A percentile compares a stretch with the other conserved stretches of the same genome.
Conservation (phyloP, 2,797 vertebrate species). For the Tarsius wallacei region DNA sequence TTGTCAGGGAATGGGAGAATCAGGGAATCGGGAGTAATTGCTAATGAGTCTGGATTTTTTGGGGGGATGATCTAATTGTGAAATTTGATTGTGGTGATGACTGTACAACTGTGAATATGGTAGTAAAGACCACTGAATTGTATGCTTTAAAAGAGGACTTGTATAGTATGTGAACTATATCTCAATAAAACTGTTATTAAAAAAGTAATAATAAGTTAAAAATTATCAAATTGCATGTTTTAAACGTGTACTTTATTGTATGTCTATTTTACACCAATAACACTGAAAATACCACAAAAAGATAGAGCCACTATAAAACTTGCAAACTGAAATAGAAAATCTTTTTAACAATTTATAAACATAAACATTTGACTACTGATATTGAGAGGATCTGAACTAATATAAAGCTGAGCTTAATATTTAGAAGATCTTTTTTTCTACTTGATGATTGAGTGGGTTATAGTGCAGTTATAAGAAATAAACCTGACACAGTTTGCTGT, state of each 20-base stretch:
- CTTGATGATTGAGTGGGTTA: not conserved
- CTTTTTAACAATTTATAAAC: conserved; percentile 1
- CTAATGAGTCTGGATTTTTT: not conserved
- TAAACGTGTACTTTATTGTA: not conserved
- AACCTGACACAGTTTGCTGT: not conserved
- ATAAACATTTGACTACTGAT: not conserved
- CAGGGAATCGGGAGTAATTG: not conserved
- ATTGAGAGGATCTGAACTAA: not conserved
- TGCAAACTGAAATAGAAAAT: not conserved
- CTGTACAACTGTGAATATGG: not conserved
- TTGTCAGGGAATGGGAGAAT: not conserved
- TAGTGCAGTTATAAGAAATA: no score
- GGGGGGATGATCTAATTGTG: not conserved
- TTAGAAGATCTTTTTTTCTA: not conserved
- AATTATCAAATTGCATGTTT: not conserved
- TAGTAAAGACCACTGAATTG: not conserved
- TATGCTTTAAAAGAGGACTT: not conserved
- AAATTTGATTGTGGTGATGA: not conserved
- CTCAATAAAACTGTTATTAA: not conserved
- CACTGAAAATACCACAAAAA: not conserved
- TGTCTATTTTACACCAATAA: not conserved
- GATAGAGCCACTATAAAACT: not conserved
- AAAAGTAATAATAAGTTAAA: not conserved
- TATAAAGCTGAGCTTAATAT: not conserved
- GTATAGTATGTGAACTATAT: not conserved